Percentiles rank a stretch among this genome's conserved stretches.
Conservation (phyloP, 2,113 vertebrate genomes). For the Paramormyrops kingsleyae region DNA sequence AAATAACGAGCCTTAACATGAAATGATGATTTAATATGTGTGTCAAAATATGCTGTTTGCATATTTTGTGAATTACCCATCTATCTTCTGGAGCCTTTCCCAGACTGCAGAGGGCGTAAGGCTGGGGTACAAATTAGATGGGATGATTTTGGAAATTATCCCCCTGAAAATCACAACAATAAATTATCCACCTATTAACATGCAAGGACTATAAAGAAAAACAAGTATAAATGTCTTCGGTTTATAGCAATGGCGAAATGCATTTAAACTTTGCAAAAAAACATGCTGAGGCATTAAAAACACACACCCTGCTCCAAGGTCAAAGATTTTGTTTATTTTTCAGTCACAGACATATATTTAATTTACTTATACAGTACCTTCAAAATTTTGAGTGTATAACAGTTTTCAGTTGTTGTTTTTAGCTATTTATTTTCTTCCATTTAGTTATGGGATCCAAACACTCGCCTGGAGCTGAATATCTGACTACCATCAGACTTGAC, state of each 20-base stretch:
- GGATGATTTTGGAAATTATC: not conserved
- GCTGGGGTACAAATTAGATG: not conserved
- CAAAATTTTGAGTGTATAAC: slow-evolving; percentile 67
- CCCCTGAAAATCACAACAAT: not conserved
- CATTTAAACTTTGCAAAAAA: not conserved
- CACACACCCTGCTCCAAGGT: slow-evolving; percentile 46
- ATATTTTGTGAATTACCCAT: not conserved
- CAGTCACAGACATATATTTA: slow-evolving; percentile 69
- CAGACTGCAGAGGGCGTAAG: not conserved
- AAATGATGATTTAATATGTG: not conserved
- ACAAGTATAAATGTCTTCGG: not conserved
- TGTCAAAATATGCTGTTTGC: not conserved
- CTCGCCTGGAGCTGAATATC: slow-evolving; percentile 46
- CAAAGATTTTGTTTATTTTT: slow-evolving; percentile 72
- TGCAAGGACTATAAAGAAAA: not conserved
- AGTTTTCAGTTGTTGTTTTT: slow-evolving; percentile 48
- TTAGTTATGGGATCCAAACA: slow-evolving; percentile 58
- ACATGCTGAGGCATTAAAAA: not conserved
- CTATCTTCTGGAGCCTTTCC: not conserved
- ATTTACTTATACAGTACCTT: slow-evolving; percentile 71
- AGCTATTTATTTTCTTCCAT: slow-evolving; percentile 50
- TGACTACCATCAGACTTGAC: slow-evolving; percentile 22
- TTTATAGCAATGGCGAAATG: not conserved
- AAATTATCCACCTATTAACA: not conserved
- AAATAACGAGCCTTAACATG: slow-evolving; percentile 44